Evolutionary conservation across 2,888 invertebrate species (phyloP).

Genomic region (Clepsis dumicolana): DNA sequence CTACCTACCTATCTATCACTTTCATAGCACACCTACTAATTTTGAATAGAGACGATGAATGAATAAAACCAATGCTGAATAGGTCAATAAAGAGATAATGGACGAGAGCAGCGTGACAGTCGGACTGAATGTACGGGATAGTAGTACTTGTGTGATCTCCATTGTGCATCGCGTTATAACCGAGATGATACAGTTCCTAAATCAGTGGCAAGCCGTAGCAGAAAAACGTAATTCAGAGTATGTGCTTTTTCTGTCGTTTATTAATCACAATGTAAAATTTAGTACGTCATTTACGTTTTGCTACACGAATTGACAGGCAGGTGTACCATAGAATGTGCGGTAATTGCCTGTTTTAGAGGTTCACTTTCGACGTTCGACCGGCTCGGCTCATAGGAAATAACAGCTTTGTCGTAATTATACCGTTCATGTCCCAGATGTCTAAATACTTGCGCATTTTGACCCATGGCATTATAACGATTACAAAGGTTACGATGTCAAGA

Average conservation of each 20-base stretch:
- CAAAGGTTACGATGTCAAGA: constrained; percentile 31
- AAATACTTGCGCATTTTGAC: constrained; percentile 28
- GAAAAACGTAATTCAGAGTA: no score
- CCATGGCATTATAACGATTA: constrained; percentile 31
- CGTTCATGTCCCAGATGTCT: constrained; percentile 42
- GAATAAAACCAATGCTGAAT: constrained; percentile 51
- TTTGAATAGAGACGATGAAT: constrained; percentile 49
- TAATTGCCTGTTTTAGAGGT: constrained; percentile 2
- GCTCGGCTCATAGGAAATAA: constrained; percentile 21
- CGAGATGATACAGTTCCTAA: not conserved
- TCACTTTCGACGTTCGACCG: not conserved
- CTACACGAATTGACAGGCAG: not conserved
- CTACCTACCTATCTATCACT: constrained; percentile 35
- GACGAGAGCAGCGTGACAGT: constrained; percentile 38
- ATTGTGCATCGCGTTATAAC: constrained; percentile 14
- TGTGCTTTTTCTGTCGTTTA: not conserved
- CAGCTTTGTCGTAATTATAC: constrained; percentile 40
- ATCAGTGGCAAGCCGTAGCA: not conserved
- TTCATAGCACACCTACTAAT: constrained; percentile 44
- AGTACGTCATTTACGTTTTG: not conserved
- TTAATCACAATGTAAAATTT: not conserved
- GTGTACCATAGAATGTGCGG: not conserved
- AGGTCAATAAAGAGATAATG: constrained; percentile 56
- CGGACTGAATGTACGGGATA: constrained; percentile 24
- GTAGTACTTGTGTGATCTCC: not conserved